Evolutionary conservation across 1,140 invertebrate genomes (phyloP).

Genomic region (Brachionus koreanus): DNA sequence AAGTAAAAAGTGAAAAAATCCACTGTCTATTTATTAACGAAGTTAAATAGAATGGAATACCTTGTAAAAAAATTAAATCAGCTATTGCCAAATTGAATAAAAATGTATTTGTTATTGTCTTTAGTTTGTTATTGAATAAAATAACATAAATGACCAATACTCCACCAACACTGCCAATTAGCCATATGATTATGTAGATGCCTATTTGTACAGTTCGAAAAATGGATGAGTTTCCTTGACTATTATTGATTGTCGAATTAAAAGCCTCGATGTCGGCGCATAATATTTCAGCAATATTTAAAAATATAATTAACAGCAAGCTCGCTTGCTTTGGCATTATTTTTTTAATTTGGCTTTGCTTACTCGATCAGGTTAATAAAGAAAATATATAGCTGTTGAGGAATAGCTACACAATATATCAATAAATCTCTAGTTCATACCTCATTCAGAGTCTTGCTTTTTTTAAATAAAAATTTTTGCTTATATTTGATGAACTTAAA

Average conservation of each 20-base stretch:
- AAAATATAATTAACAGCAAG: not conserved
- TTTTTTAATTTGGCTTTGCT: not conserved
- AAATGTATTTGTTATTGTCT: slow-evolving; percentile 56
- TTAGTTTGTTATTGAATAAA: slow-evolving; percentile 50
- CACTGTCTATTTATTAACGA: slow-evolving; percentile 48
- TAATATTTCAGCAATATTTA: not conserved
- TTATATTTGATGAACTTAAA: slow-evolving; percentile 12
- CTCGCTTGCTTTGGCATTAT: not conserved
- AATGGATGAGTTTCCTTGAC: not conserved
- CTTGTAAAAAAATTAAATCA: slow-evolving; percentile 51
- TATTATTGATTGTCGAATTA: not conserved
- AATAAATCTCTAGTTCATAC: slow-evolving; percentile 1
- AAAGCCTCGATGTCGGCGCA: not conserved
- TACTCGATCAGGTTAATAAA: not conserved
- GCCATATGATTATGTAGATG: slow-evolving; percentile 45
- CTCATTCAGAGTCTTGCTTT: not conserved
- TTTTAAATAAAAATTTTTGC: not conserved
- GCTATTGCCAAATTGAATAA: slow-evolving; percentile 55
- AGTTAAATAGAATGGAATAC: slow-evolving; percentile 49
- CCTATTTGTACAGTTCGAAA: not conserved
- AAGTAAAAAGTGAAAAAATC: slow-evolving; percentile 48
- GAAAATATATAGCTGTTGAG: not conserved
- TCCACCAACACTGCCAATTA: slow-evolving; percentile 49
- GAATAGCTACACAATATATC: slow-evolving; percentile 15
- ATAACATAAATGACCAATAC: slow-evolving; percentile 55